Evolutionary conservation across 2,888 invertebrate species (phyloP).

Genomic region (Malachius bipustulatus): DNA sequence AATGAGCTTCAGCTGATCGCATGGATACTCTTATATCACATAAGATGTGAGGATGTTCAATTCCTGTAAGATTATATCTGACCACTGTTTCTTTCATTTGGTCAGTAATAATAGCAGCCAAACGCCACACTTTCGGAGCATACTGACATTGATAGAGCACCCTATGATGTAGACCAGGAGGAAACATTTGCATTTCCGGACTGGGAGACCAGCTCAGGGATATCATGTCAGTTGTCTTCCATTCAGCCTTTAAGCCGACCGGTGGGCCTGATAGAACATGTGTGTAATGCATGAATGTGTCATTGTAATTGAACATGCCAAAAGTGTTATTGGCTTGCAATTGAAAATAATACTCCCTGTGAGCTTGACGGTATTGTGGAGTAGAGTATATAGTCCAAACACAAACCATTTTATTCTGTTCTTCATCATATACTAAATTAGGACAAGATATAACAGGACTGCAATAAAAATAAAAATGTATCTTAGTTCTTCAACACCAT

Average conservation of each 20-base stretch:
- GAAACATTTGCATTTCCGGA: constrained; percentile 39
- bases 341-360: constrained; percentile 44
- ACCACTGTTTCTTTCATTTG: constrained; percentile 12
- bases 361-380: constrained; percentile 44
- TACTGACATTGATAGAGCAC: constrained; percentile 43
- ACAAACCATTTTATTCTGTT: constrained; percentile 32
- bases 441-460: constrained; percentile 11
- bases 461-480: constrained; percentile 1
- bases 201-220: constrained; percentile 40
- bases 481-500: not conserved
- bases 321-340: constrained; percentile 51
- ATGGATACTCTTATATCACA: constrained; percentile 64
- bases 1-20: constrained; percentile 42
- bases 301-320: constrained; percentile 41
- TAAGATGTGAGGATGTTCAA: constrained; percentile 53
- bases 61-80: constrained; percentile 39
- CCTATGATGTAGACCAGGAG: constrained; percentile 39
- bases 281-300: constrained; percentile 47
- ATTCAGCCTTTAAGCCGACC: constrained; percentile 35
- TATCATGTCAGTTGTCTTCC: constrained; percentile 39
- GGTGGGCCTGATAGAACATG: constrained; percentile 40
- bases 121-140: constrained; percentile 37
- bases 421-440: constrained; percentile 15
- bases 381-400: constrained; percentile 40
- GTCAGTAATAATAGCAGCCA: constrained; percentile 16